phyloP scores from a whole-genome alignment of 2,113 vertebrate species.

The Gobio gobio region DNA sequence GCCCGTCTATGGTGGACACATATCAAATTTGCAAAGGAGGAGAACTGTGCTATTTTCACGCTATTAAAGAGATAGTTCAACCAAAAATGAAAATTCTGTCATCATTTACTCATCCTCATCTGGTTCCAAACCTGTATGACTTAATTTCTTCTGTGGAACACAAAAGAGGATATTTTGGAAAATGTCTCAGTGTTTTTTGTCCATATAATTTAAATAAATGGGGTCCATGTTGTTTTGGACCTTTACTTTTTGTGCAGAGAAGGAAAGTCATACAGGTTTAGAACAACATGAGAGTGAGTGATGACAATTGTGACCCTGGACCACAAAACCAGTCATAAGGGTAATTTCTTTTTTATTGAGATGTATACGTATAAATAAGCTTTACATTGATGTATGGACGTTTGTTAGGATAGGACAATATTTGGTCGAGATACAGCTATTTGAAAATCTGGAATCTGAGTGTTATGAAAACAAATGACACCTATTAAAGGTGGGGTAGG shows the following conservation, averaged over 20 bases:
- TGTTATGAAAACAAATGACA: too few relatives aligned
- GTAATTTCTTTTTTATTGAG: too few relatives aligned
- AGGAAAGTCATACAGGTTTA: neutral
- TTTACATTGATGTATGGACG: too few relatives aligned
- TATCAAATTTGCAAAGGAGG: slow-evolving; percentile 47
- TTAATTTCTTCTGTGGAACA: neutral
- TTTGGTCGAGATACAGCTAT: too few relatives aligned
- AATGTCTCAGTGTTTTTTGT: neutral
- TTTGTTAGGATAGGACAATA: too few relatives aligned
- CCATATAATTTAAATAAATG: neutral
- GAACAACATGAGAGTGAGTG: neutral
- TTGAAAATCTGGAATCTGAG: too few relatives aligned
- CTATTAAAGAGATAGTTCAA: neutral
- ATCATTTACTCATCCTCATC: neutral
- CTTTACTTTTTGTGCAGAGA: neutral
- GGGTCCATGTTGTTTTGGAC: neutral
- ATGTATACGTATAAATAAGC: too few relatives aligned
- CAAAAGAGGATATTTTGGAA: neutral
- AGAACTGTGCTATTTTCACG: slow-evolving; percentile 9
- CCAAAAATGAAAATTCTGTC: neutral
- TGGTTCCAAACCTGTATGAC: neutral
- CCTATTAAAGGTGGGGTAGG: too few relatives aligned
- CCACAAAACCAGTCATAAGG: too few relatives aligned
- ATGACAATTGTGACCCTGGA: neutral
- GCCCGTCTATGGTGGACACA: slow-evolving; percentile 19